Conservation (phyloP, 2,797 vertebrate species). For the Oophaga sylvatica region DNA sequence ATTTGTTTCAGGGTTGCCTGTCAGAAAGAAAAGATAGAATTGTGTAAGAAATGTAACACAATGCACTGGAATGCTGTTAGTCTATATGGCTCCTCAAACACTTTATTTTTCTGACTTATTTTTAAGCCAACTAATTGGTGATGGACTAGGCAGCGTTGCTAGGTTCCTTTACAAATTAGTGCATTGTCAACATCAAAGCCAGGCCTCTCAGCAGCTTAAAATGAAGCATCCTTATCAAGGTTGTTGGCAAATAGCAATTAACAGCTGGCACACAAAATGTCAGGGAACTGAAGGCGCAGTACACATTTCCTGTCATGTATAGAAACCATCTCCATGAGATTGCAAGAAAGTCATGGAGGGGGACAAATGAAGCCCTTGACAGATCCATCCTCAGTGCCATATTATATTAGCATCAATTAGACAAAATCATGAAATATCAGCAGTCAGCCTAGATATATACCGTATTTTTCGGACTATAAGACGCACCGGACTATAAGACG, state of each 20-base stretch:
- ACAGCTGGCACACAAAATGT: background rate
- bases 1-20: conserved; percentile 84
- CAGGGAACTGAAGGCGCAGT: background rate
- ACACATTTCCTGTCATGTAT: background rate
- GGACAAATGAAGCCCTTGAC: background rate
- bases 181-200: conserved; percentile 1
- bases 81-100: background rate
- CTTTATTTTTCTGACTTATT: background rate
- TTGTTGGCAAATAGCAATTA: background rate
- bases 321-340: background rate
- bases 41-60: too few species aligned
- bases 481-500: too few species aligned
- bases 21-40: conserved; percentile 52
- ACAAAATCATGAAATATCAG: background rate
- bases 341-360: background rate
- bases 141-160: background rate
- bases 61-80: background rate
- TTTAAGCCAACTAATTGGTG: background rate
- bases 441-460: background rate
- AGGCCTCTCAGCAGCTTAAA: background rate
- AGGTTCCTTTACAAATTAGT: background rate
- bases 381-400: background rate
- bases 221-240: background rate
- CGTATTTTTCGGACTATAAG: too few species aligned
- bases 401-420: background rate